Evolutionary conservation across 2,888 invertebrate genomes (phyloP).

Genomic region (Trichacis sp.): DNA sequence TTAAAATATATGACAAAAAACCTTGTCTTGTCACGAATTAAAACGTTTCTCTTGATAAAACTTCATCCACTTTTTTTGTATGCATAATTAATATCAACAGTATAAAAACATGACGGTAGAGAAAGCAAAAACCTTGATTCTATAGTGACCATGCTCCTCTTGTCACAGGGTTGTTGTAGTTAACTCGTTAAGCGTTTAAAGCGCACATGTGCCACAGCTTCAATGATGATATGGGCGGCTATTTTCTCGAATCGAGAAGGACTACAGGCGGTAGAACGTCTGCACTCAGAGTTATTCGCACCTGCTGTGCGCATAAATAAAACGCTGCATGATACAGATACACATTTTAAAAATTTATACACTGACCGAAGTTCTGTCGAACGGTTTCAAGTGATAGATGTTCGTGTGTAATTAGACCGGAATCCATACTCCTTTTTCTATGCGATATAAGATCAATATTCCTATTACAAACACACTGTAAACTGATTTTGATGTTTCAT

Average conservation of each 20-base stretch:
- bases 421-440: too few species aligned
- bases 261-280: not conserved
- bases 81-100: too few species aligned
- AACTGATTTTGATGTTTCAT: too few species aligned
- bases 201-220: slow-evolving; percentile 10
- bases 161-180: slow-evolving; percentile 4
- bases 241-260: slow-evolving; percentile 6
- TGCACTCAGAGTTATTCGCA: slow-evolving; percentile 3
- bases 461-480: too few species aligned
- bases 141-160: not conserved
- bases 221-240: slow-evolving; percentile 10
- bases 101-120: too few species aligned
- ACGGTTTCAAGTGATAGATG: not conserved
- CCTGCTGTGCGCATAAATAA: slow-evolving; percentile 10
- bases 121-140: not conserved
- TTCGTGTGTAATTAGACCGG: too few species aligned
- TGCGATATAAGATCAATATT: too few species aligned
- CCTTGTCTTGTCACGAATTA: too few species aligned
- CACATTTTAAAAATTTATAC: not conserved
- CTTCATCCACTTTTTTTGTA: too few species aligned
- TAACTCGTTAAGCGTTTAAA: slow-evolving; percentile 13
- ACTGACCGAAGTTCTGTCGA: not conserved
- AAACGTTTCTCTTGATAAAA: too few species aligned
- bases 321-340: not conserved
- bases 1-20: too few species aligned